A percentile compares a stretch with the other conserved stretches of the same genome.
These are phyloP conservation scores for Aleiodes alternator DNA, from an alignment of 2,888 invertebrate species.

Conservation along the genomic window DNA sequence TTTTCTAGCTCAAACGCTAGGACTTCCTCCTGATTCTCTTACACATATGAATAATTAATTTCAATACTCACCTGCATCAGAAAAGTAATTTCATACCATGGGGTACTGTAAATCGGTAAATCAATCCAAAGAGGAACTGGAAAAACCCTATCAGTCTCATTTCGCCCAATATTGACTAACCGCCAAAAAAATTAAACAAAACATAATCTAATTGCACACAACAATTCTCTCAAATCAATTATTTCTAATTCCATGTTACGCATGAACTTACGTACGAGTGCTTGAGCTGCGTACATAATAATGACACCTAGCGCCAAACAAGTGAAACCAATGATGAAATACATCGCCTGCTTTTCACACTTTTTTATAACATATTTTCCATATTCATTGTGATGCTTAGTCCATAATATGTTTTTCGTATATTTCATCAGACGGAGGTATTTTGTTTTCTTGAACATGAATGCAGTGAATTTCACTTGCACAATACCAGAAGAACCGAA, in stretches of 20 bases:
- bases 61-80: too few species aligned
- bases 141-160: too few species aligned
- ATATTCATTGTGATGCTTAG: constrained; percentile 35
- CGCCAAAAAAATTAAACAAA: not conserved
- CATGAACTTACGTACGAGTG: constrained; percentile 37
- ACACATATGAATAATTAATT: too few species aligned
- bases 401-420: constrained; percentile 49
- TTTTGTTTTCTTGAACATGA: not conserved
- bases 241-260: not conserved
- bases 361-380: constrained; percentile 25
- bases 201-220: not conserved
- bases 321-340: constrained; percentile 19
- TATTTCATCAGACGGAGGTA: constrained; percentile 45
- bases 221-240: not conserved
- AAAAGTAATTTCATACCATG: too few species aligned
- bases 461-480: not conserved
- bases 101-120: too few species aligned
- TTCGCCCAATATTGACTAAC: too few species aligned
- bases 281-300: constrained; percentile 3
- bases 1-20: too few species aligned
- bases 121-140: too few species aligned
- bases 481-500: not conserved
- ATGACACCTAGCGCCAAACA: constrained; percentile 17
- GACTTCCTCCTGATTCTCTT: too few species aligned
- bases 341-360: constrained; percentile 19